Conservation (phyloP, 2,888 invertebrate species). For the Dermolepida albohirtum region DNA sequence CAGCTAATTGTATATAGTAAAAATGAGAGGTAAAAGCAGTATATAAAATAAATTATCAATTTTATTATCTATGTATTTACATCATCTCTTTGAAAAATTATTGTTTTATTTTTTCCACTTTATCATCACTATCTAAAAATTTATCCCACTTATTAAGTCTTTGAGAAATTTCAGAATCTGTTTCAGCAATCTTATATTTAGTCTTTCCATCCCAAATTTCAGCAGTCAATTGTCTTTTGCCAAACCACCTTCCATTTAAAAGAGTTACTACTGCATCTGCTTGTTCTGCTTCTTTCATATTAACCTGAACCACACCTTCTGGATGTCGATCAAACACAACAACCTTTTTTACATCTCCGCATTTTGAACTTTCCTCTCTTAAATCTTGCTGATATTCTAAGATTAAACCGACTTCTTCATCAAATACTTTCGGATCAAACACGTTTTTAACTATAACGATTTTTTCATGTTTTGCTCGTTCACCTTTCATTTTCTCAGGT, state of each 20-base stretch:
- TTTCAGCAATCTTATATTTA: slow-evolving; percentile 87
- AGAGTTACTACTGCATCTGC: slow-evolving; percentile 91
- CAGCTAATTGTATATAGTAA: no score
- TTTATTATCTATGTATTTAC: slow-evolving; percentile 5
- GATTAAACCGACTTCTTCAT: slow-evolving; percentile 88
- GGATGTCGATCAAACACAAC: slow-evolving; percentile 92
- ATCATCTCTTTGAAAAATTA: not conserved
- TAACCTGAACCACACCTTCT: slow-evolving; percentile 93
- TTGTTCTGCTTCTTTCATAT: slow-evolving; percentile 89
- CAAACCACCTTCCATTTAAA: slow-evolving; percentile 92
- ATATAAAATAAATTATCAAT: not conserved
- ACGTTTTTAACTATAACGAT: slow-evolving; percentile 94
- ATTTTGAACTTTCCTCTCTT: slow-evolving; percentile 88
- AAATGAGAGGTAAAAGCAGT: not conserved
- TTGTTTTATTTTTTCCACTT: slow-evolving; percentile 9
- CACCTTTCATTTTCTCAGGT: slow-evolving; percentile 90
- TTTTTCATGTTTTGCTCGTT: slow-evolving; percentile 88
- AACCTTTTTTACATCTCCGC: slow-evolving; percentile 93
- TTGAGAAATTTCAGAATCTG: slow-evolving; percentile 85
- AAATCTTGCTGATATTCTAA: slow-evolving; percentile 93
- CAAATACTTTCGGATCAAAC: slow-evolving; percentile 90
- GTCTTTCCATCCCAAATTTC: slow-evolving; percentile 96
- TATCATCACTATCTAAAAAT: slow-evolving; percentile 74
- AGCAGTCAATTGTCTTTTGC: slow-evolving; percentile 85
- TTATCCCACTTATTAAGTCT: slow-evolving; percentile 90